Evolutionary conservation across 2,888 invertebrate species (phyloP).

Genomic region (Drosophila fungiperda): DNA sequence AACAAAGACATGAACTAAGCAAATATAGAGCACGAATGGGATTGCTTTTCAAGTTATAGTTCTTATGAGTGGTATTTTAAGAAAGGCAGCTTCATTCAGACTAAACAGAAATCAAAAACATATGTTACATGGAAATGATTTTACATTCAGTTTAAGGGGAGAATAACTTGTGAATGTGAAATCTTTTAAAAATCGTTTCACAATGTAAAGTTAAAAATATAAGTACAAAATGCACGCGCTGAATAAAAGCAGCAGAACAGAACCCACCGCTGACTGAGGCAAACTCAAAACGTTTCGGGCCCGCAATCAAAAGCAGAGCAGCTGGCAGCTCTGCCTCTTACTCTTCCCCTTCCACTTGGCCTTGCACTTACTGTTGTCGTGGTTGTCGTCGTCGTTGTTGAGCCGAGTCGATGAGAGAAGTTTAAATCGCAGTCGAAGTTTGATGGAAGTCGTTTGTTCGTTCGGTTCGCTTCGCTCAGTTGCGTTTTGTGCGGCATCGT

Average conservation of each 20-base stretch:
- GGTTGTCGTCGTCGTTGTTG: constrained; percentile 12
- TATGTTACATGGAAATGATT: not conserved
- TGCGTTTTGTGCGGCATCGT: constrained; percentile 52
- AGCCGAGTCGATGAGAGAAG: constrained; percentile 48
- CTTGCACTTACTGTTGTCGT: constrained; percentile 20
- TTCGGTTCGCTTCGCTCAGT: constrained; percentile 48
- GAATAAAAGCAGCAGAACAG: constrained; percentile 19
- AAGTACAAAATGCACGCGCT: constrained; percentile 2
- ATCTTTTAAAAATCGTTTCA: constrained; percentile 15
- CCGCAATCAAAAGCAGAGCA: constrained; percentile 25
- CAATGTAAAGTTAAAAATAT: constrained; percentile 22
- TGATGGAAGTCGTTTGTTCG: constrained; percentile 38
- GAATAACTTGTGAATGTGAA: not conserved
- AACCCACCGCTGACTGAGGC: constrained; percentile 27
- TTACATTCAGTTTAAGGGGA: not conserved
- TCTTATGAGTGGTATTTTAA: not conserved
- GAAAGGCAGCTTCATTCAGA: not conserved
- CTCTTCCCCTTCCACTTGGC: not conserved
- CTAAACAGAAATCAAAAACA: not conserved
- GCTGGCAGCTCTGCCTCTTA: constrained; percentile 30
- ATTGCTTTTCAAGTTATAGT: not conserved
- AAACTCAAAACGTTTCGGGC: constrained; percentile 15
- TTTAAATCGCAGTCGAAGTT: constrained; percentile 37
- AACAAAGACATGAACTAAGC: too few species aligned
- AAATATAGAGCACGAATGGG: not conserved